A percentile compares a stretch with the other conserved stretches of the same genome.
Conservation (phyloP, 2,888 invertebrate species). For the Oxycera nigricornis region DNA sequence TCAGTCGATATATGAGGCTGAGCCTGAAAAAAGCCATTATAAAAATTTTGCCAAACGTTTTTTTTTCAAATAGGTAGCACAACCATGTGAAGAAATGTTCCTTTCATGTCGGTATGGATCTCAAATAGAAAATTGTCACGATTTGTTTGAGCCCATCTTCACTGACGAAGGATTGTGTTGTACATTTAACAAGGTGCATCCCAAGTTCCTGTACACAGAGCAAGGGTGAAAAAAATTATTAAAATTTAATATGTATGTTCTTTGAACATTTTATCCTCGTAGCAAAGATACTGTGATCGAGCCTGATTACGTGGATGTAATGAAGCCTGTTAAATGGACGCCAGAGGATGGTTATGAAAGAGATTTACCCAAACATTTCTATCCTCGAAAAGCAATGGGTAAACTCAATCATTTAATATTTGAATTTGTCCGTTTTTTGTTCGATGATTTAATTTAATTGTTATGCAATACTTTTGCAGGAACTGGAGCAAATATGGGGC, state of each 20-base stretch:
- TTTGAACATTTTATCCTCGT: too few species aligned
- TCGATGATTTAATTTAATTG: too few species aligned
- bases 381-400: slow-evolving; percentile 62
- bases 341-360: slow-evolving; percentile 74
- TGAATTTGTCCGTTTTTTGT: background rate
- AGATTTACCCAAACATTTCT: slow-evolving; percentile 65
- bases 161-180: slow-evolving; percentile 88
- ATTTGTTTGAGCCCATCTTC: slow-evolving; percentile 76
- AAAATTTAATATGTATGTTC: too few species aligned
- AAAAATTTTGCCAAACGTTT: too few species aligned
- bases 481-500: slow-evolving; percentile 75
- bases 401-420: background rate
- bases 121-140: slow-evolving; percentile 67
- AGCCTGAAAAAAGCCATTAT: too few species aligned
- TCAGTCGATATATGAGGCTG: too few species aligned
- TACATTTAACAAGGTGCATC: slow-evolving; percentile 80
- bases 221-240: slow-evolving; percentile 66
- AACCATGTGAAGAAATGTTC: slow-evolving; percentile 78
- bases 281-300: too few species aligned
- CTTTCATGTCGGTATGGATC: slow-evolving; percentile 74
- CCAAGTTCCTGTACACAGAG: slow-evolving; percentile 73
- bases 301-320: too few species aligned
- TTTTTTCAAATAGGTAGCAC: slow-evolving; percentile 68
- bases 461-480: slow-evolving; percentile 59
- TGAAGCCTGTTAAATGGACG: slow-evolving; percentile 71